phyloP scores from a whole-genome alignment of 2,888 invertebrate species.

The Sympetrum striolatum region DNA sequence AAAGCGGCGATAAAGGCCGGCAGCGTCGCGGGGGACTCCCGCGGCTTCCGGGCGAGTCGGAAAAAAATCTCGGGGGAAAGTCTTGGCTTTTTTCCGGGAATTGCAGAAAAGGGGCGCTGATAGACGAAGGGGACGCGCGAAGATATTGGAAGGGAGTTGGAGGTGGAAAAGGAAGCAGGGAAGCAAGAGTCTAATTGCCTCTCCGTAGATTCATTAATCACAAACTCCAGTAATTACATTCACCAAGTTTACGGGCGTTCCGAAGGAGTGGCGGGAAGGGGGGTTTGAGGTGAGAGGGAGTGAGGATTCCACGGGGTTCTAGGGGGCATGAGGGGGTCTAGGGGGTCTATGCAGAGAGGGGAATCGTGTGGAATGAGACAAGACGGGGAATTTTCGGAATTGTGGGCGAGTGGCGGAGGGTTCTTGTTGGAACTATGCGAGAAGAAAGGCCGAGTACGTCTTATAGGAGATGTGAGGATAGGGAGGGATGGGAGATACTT shows the following conservation, averaged over 20 bases:
- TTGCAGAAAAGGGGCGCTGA: background rate
- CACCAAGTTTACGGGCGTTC: conserved; percentile 42
- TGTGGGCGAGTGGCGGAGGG: background rate
- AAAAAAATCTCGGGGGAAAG: background rate
- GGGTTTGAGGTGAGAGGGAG: background rate
- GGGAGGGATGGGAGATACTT: background rate
- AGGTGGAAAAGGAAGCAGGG: background rate
- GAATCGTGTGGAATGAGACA: background rate
- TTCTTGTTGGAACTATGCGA: conserved; percentile 19
- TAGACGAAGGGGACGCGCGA: background rate
- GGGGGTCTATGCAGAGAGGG: background rate
- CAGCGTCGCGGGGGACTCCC: background rate
- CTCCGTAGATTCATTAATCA: conserved; percentile 43
- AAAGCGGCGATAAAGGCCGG: background rate
- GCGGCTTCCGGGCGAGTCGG: background rate
- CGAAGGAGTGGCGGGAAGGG: background rate
- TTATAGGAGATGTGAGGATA: background rate
- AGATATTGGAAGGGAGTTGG: background rate
- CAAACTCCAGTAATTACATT: conserved; percentile 44
- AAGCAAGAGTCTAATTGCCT: conserved; percentile 37
- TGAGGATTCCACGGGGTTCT: background rate
- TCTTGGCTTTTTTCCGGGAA: background rate
- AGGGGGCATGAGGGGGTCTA: background rate
- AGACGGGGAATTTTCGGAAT: background rate
- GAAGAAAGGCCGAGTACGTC: conserved; percentile 5